These are phyloP conservation scores for Heliconius congener DNA, from an alignment of 1,140 invertebrate genomes.

Conservation along the genomic window DNA sequence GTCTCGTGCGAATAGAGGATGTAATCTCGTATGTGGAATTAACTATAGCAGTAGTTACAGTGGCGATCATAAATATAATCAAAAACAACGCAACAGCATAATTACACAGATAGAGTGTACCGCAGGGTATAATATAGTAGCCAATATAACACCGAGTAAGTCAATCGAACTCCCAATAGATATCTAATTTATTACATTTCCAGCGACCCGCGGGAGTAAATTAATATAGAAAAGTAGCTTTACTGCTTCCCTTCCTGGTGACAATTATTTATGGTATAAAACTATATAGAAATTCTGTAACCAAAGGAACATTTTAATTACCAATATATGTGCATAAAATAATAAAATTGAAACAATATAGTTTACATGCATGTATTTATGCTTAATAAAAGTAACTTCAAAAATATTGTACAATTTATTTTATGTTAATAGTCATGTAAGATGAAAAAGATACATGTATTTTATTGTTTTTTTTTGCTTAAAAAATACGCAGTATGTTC, in stretches of 20 bases:
- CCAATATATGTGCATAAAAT: too few species aligned
- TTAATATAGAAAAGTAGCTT: constrained; percentile 42
- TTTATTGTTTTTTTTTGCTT: too few species aligned
- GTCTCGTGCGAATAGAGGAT: neutral
- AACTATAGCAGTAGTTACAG: neutral
- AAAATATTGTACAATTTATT: too few species aligned
- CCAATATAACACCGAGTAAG: constrained; percentile 46
- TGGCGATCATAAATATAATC: constrained; percentile 25
- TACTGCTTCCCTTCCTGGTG: constrained; percentile 39
- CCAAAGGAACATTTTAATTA: too few species aligned
- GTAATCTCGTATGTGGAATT: neutral
- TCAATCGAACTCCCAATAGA: constrained; percentile 49
- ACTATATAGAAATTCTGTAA: too few species aligned
- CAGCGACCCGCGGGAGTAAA: constrained; percentile 48
- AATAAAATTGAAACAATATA: too few species aligned
- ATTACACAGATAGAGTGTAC: constrained; percentile 28
- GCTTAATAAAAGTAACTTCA: too few species aligned
- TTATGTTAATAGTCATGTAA: too few species aligned
- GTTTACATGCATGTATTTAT: too few species aligned
- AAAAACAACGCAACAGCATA: constrained; percentile 22
- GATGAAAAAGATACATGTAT: too few species aligned
- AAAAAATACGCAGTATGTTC: too few species aligned
- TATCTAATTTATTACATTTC: constrained; percentile 54
- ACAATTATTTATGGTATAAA: constrained; percentile 25
- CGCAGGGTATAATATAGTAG: constrained; percentile 26